Evolutionary conservation across 1,140 invertebrate genomes (phyloP), one percentile per base, ranked within the genome.

Genomic region (Augochlora pura): DNA sequence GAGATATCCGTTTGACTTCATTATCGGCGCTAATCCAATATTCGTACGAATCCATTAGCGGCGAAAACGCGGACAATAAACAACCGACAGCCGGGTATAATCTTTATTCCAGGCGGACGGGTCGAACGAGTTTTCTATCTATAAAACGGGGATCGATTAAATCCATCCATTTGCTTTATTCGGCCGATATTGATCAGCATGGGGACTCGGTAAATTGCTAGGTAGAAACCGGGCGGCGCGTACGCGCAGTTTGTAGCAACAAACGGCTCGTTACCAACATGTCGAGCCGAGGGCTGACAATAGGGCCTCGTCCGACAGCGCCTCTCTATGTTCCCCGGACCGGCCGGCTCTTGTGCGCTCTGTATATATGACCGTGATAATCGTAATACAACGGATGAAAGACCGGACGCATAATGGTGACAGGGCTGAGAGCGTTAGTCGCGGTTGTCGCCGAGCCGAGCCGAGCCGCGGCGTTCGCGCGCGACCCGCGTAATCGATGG

Each of bases 301-400:
- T 87, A 87, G 86, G 63, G 74, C 77, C 73, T 77, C 76, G 63
- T 80, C 69, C 63, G 70, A 82, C 64, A 68, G 52, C 52, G 27
- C 27, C 67, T 64, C 77, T 81, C 83, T 63, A 71, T 71, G 79
- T 74, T 80, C 25, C 74, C 49, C 42, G 42, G 54, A 71, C 72
- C 52, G 63, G 42, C 25, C 46, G 25, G n/a, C n/a, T n/a, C 70
- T 74, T 69, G 77, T 77, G 77, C 77, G 23, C 63, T 54, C 65
- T 66, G 42, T 67, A 77, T 84, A 86, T 83, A 87, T 82, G 75
- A 75, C 79, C 81, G 80, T 77, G 83, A 88, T 88, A 86, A 88
- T 88, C 86, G 86, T 77, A 77, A 87, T 87, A 80, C 86, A 86
- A 78, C 78, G 79, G 74, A 65, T 74, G 83, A 83, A 87, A 86